These are phyloP conservation scores for Halictus quadricinctus DNA, from an alignment of 2,888 invertebrate species.

Conservation along the genomic window DNA sequence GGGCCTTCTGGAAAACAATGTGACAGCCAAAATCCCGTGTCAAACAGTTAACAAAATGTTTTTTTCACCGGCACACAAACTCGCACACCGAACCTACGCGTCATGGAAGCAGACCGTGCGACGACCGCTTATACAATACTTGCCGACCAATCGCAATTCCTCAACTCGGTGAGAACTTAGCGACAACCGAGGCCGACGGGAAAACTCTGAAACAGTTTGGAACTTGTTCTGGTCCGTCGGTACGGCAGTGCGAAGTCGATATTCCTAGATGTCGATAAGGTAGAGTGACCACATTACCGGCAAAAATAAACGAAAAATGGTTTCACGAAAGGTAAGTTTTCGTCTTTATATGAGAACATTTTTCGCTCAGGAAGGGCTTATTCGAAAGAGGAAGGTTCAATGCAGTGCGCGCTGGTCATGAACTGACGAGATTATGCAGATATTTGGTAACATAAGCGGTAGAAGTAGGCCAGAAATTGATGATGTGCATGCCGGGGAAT, in stretches of 20 bases:
- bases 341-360: no score
- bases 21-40: background rate
- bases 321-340: no score
- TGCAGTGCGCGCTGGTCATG: no score
- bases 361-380: no score
- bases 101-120: constrained; percentile 7
- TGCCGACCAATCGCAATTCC: constrained; percentile 13
- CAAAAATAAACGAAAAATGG: no score
- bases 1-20: background rate
- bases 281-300: no score
- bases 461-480: no score
- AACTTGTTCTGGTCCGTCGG: constrained; percentile 39
- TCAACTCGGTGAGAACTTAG: background rate
- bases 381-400: no score
- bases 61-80: constrained; percentile 8
- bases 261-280: background rate
- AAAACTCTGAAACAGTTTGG: constrained; percentile 31
- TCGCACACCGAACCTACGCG: constrained; percentile 30
- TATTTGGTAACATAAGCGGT: no score
- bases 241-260: constrained; percentile 4
- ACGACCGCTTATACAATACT: constrained; percentile 24
- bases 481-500: no score
- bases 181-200: constrained; percentile 31
- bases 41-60: constrained; percentile 16
- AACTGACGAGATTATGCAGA: no score